Evolutionary conservation across 2,888 invertebrate species (phyloP).

Genomic region (Bombylius major): DNA sequence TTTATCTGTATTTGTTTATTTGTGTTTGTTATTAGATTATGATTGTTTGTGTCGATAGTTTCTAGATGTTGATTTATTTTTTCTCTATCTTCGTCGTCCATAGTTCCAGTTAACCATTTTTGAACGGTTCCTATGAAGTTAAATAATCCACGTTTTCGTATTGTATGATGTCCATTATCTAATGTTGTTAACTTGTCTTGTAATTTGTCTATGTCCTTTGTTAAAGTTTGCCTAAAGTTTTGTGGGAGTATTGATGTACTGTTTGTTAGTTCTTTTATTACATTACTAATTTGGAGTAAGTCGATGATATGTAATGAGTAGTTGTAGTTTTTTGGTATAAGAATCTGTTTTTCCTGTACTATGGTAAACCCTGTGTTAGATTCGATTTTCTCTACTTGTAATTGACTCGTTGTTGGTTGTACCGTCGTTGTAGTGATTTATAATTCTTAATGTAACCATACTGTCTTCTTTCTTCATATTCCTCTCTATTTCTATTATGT

Average conservation of each 20-base stretch:
- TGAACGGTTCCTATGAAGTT: constrained; percentile 9
- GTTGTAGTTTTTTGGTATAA: background rate
- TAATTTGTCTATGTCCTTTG: background rate
- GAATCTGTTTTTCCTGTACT: background rate
- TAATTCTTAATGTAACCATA: too few species aligned
- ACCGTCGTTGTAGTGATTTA: too few species aligned
- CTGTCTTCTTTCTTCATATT: too few species aligned
- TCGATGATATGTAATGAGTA: background rate
- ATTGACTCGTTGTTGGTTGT: too few species aligned
- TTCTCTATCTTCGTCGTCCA: constrained; percentile 10
- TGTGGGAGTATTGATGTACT: background rate
- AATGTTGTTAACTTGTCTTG: background rate
- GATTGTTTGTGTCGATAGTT: constrained; percentile 1
- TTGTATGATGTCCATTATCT: background rate
- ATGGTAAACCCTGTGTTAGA: background rate
- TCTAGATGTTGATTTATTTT: constrained; percentile 3
- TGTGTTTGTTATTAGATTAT: constrained; percentile 2
- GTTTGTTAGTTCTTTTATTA: background rate
- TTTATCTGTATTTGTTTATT: background rate
- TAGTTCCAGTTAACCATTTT: constrained; percentile 11
- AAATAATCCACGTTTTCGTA: constrained; percentile 9
- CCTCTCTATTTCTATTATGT: too few species aligned
- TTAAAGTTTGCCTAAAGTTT: background rate
- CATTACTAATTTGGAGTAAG: background rate
- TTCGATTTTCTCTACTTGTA: too few species aligned